Evolutionary conservation across 2,888 invertebrate genomes (phyloP).

Genomic region (Metopia argyrocephala): DNA sequence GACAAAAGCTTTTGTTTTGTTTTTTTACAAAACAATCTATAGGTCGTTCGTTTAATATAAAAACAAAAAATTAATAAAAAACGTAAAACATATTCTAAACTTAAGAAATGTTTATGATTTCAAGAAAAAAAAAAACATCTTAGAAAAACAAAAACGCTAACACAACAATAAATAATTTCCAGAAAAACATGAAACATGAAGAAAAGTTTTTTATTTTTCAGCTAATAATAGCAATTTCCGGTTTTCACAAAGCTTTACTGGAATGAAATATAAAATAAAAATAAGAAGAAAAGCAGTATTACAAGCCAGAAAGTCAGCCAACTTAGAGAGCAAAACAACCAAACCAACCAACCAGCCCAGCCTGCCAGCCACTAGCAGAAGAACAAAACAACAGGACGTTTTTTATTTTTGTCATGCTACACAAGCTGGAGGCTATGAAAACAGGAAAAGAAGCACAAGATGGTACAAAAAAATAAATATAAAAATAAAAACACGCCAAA

Average conservation of each 20-base stretch:
- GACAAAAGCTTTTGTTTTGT: too few species aligned
- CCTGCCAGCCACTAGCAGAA: background rate
- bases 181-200: slow-evolving; percentile 28
- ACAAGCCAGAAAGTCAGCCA: background rate
- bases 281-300: background rate
- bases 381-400: slow-evolving; percentile 43
- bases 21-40: too few species aligned
- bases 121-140: slow-evolving; percentile 40
- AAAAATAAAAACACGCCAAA: background rate
- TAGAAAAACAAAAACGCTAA: slow-evolving; percentile 4
- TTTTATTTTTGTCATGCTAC: background rate
- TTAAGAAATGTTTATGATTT: slow-evolving; percentile 50
- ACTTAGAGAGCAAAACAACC: background rate
- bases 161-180: slow-evolving; percentile 19
- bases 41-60: too few species aligned
- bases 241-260: slow-evolving; percentile 40
- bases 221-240: slow-evolving; percentile 62
- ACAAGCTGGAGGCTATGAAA: slow-evolving; percentile 43
- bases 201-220: slow-evolving; percentile 42
- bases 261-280: background rate
- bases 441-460: slow-evolving; percentile 2
- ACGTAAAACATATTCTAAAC: slow-evolving; percentile 47
- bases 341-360: slow-evolving; percentile 1
- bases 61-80: slow-evolving; percentile 8
- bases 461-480: slow-evolving; percentile 1